These are phyloP conservation scores for Elmis aenea DNA, from an alignment of 2,888 invertebrate species.

Conservation along the genomic window DNA sequence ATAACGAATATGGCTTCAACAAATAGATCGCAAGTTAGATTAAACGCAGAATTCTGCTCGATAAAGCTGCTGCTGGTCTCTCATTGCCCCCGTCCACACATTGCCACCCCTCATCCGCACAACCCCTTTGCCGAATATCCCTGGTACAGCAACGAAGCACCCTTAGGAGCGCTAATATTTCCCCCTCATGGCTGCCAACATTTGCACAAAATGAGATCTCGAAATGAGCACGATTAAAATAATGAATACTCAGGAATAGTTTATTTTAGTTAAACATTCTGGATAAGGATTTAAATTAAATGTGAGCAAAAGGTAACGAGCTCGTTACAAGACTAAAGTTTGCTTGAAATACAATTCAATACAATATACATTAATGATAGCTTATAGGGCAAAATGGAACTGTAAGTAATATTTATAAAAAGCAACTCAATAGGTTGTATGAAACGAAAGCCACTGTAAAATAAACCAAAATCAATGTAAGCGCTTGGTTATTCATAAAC, in stretches of 20 bases:
- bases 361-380: no score
- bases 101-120: conserved; percentile 28
- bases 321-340: no score
- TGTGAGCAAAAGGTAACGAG: no score
- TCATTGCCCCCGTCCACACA: conserved; percentile 28
- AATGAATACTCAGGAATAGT: conserved; percentile 38
- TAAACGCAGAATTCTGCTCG: conserved; percentile 47
- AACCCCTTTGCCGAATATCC: conserved; percentile 31
- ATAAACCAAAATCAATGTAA: no score
- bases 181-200: conserved; percentile 44
- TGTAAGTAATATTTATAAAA: no score
- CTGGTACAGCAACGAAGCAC: conserved; percentile 29
- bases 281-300: conserved; percentile 16
- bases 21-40: conserved; percentile 48
- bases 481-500: no score
- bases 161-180: conserved; percentile 47
- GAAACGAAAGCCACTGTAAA: no score
- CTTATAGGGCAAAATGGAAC: no score
- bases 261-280: conserved; percentile 29
- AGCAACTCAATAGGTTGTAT: no score
- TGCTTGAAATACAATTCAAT: no score
- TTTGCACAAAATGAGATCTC: conserved; percentile 47
- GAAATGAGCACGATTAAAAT: conserved; percentile 49
- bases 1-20: conserved; percentile 38
- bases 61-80: conserved; percentile 39